Percentiles rank a stretch among this genome's conserved stretches.
Evolutionary conservation across 2,888 invertebrate genomes (phyloP).

Genomic region (Odontocolon sp.): DNA sequence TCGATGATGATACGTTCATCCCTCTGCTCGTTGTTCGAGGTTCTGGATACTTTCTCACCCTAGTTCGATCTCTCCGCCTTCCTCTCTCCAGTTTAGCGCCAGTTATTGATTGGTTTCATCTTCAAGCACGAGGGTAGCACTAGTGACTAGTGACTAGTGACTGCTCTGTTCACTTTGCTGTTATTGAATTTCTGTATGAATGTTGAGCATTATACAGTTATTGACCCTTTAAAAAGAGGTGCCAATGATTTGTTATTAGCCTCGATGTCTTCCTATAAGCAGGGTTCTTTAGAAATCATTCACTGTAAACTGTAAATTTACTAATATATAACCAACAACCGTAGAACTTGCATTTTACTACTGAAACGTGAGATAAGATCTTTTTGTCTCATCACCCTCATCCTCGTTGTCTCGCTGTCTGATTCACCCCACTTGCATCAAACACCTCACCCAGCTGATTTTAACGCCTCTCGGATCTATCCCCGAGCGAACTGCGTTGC

Average conservation of each 20-base stretch:
- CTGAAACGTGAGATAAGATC: constrained; percentile 76
- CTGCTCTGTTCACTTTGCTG: no score
- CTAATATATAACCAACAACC: no score
- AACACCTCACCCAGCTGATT: constrained; percentile 45
- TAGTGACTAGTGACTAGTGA: no score
- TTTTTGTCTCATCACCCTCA: constrained; percentile 62
- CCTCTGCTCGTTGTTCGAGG: constrained; percentile 57
- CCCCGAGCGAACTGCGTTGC: constrained; percentile 7
- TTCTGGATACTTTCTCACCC: constrained; percentile 50
- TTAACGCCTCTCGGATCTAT: background rate
- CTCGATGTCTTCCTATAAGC: no score
- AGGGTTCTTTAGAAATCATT: no score
- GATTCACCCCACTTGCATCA: constrained; percentile 39
- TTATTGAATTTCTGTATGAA: no score
- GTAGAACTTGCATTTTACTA: no score
- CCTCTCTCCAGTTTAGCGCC: constrained; percentile 6
- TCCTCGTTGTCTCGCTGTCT: background rate
- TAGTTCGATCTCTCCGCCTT: constrained; percentile 18
- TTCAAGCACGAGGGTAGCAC: constrained; percentile 55
- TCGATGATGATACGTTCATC: constrained; percentile 73
- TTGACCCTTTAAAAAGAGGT: no score
- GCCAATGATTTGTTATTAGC: no score
- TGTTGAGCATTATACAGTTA: no score
- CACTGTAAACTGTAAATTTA: no score
- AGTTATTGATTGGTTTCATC: constrained; percentile 77